phyloP scores from a whole-genome alignment of 1,140 invertebrate genomes.

The Dreissena polymorpha region DNA sequence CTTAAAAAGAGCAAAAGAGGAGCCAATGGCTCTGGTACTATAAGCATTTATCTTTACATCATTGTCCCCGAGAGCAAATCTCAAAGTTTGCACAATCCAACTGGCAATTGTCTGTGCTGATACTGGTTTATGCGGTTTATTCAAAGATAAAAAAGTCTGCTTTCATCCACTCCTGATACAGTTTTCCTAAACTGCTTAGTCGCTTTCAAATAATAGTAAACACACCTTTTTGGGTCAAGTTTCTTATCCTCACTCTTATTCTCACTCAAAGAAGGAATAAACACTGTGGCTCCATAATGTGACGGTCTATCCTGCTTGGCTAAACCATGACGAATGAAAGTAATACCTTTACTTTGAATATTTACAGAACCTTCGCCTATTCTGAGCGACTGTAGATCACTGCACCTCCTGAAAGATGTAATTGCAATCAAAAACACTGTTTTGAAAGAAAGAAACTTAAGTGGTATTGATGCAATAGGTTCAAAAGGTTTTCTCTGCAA shows the following conservation, averaged over 20 bases:
- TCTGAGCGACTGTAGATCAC: too few relatives aligned
- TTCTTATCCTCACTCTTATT: too few relatives aligned
- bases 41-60: conserved; percentile 11
- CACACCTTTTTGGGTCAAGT: conserved; percentile 22
- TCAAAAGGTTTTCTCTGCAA: conserved; percentile 51
- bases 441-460: conserved; percentile 49
- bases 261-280: not conserved
- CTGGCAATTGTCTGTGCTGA: conserved; percentile 29
- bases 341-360: conserved; percentile 13
- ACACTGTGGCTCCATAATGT: conserved; percentile 9
- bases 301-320: conserved; percentile 22
- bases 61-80: conserved; percentile 1
- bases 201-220: conserved; percentile 19
- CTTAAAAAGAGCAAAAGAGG: conserved; percentile 32
- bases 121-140: conserved; percentile 30
- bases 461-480: conserved; percentile 21
- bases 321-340: conserved; percentile 24
- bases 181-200: not conserved
- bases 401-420: too few relatives aligned
- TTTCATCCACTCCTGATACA: not conserved
- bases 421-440: conserved; percentile 2
- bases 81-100: too few relatives aligned
- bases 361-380: not conserved
- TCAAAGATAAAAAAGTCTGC: not conserved
- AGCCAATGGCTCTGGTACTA: conserved; percentile 17